phyloP scores from a whole-genome alignment of 2,888 invertebrate species.

The Hirtodrosophila duncani region DNA sequence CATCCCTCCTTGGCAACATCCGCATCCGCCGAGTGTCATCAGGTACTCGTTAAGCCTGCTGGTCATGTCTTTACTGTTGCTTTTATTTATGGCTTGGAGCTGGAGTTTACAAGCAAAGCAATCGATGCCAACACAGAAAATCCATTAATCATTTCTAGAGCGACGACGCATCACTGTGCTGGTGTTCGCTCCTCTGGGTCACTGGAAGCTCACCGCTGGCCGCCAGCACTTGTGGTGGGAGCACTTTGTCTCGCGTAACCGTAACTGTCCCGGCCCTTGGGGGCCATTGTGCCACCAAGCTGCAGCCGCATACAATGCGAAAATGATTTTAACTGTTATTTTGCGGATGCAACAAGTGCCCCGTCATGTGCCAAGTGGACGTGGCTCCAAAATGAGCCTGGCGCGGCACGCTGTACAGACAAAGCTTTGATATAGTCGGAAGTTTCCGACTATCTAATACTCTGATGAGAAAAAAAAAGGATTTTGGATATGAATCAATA shows the following conservation, averaged over 20 bases:
- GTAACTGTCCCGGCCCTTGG: slow-evolving; percentile 48
- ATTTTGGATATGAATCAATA: no score
- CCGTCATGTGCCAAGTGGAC: no score
- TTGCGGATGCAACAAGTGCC: slow-evolving; percentile 54
- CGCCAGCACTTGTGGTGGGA: slow-evolving; percentile 50
- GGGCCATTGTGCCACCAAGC: slow-evolving; percentile 5
- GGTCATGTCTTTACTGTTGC: slow-evolving; percentile 19
- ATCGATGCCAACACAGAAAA: slow-evolving; percentile 44
- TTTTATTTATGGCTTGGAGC: slow-evolving; percentile 39
- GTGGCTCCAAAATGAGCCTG: slow-evolving; percentile 12
- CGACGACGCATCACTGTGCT: slow-evolving; percentile 14
- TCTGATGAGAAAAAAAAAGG: no score
- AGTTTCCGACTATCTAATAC: no score
- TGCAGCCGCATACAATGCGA: slow-evolving; percentile 28
- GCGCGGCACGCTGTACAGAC: no score
- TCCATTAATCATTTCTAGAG: slow-evolving; percentile 43
- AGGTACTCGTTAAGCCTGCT: not conserved
- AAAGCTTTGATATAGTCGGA: no score
- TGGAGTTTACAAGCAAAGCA: slow-evolving; percentile 31
- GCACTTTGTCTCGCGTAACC: no score
- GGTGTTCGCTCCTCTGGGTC: slow-evolving; percentile 29
- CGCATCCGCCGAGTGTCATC: not conserved
- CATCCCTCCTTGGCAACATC: not conserved
- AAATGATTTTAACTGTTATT: slow-evolving; percentile 55
- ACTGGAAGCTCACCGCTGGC: slow-evolving; percentile 31